Evolutionary conservation across 2,113 vertebrate genomes (phyloP), one percentile per base, ranked within the genome.

Genomic region (Eurypyga helias): DNA sequence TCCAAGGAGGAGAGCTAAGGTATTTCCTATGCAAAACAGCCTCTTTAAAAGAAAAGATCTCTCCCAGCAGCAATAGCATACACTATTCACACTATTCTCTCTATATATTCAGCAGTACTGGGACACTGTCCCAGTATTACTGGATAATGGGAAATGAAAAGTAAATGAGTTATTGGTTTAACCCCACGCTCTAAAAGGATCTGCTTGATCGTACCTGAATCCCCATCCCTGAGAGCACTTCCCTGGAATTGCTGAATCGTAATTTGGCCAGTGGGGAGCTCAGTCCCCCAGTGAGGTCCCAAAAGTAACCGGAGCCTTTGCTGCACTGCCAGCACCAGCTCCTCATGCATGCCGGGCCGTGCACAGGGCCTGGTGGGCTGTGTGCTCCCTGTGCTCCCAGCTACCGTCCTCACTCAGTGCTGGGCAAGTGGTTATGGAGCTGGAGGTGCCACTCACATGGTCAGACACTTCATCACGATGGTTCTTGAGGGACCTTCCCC

Each of bases 171-270:
- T 54, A 49, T 28, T 76, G 46, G 33, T 71, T 83, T 66, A 76
- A 64, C 3, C 9, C 13, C 2, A 17, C 33, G 17, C 17, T 90
- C 46, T 79, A 5, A 58, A 70, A 77, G 11, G 33, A 48, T 57
- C 23, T 0, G 0, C 25, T 31, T 55, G 33, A 55, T 64, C 0
- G 0, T 67, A 65, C 10, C 46, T 67, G 49, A 60, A 34, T 64
- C 13, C 13, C 7, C 29, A 20, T n/a, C n/a, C 34, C 1, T 1
- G 9, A 61, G 46, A 49, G 17, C 13, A 25, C 24, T 78, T 89
- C 52, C 73, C 46, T 41, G 57, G 43, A 78, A 67, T 1, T 79
- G 46, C 45, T 70, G 45, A 76, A 36, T 45, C 67, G 29, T 55
- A 83, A 17, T 33, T 46, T 6, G 29, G 4, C 38, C 45, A 38